phyloP scores from a whole-genome alignment of 1,140 invertebrate genomes.

The Drosophila pruinosa region DNA sequence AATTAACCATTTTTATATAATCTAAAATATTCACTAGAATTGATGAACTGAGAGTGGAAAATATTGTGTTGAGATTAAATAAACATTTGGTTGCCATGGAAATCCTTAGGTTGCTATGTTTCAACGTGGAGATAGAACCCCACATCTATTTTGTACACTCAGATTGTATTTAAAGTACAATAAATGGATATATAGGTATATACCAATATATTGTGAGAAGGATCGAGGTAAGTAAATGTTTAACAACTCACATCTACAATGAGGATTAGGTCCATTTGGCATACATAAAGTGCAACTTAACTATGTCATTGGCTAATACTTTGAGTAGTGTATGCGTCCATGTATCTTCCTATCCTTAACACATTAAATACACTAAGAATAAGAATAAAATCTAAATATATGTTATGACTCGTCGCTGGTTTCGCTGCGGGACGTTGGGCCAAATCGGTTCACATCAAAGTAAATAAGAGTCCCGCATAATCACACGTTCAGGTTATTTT shows the following conservation, averaged over 20 bases:
- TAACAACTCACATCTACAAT: background rate
- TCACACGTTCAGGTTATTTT: conserved; percentile 19
- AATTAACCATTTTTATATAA: conserved; percentile 57
- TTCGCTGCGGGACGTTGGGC: background rate
- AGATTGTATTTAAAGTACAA: conserved; percentile 26
- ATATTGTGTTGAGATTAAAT: conserved; percentile 14
- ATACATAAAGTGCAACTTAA: conserved; percentile 1
- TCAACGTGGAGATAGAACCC: background rate
- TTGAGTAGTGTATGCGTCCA: conserved; percentile 9
- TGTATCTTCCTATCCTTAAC: no score
- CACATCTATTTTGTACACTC: conserved; percentile 24
- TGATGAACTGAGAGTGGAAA: background rate
- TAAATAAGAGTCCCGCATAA: background rate
- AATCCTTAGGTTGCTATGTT: conserved; percentile 52
- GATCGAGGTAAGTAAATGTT: no score
- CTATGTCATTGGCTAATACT: conserved; percentile 20
- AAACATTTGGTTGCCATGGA: conserved; percentile 41
- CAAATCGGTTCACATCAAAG: background rate
- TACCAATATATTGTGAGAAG: no score
- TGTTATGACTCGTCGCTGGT: background rate
- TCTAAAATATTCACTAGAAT: background rate
- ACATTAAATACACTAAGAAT: conserved; percentile 10
- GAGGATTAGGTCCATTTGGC: background rate
- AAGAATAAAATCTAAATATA: conserved; percentile 7
- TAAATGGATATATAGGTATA: background rate